Evolutionary conservation across 1,140 invertebrate species (phyloP).

Genomic region (Oncopodura yosiiana): DNA sequence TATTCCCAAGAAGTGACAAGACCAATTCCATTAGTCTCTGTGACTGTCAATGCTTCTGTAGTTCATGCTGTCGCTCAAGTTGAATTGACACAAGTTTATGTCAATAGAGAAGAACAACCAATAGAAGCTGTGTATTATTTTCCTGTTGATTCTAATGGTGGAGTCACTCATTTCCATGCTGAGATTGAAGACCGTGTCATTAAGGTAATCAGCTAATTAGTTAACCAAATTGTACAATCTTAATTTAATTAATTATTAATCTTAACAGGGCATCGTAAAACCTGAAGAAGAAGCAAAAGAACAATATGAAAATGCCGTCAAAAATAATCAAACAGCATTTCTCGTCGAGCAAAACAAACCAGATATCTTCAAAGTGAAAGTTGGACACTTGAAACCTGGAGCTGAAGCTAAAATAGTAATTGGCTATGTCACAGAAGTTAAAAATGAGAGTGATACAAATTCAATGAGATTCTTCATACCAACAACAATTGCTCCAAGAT

Average conservation of each 20-base stretch:
- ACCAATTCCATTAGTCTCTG: constrained; percentile 23
- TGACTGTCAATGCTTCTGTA: constrained; percentile 19
- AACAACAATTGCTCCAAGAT: constrained; percentile 36
- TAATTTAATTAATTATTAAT: not conserved
- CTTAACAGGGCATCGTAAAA: constrained; percentile 41
- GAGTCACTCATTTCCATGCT: constrained; percentile 32
- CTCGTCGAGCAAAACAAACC: constrained; percentile 44
- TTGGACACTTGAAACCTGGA: constrained; percentile 43
- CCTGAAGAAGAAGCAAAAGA: constrained; percentile 43
- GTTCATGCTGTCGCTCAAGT: constrained; percentile 28
- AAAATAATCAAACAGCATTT: constrained; percentile 45
- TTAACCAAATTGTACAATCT: not conserved
- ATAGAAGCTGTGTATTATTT: constrained; percentile 31
- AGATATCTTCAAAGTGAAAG: constrained; percentile 36
- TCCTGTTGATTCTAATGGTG: constrained; percentile 26
- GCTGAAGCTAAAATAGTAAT: constrained; percentile 44
- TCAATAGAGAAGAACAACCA: constrained; percentile 29
- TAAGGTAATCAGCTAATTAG: constrained; percentile 14
- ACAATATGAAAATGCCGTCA: constrained; percentile 44
- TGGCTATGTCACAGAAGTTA: constrained; percentile 44
- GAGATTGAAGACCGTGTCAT: constrained; percentile 27
- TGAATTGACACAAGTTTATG: constrained; percentile 26
- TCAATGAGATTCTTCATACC: constrained; percentile 42
- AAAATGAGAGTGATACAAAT: constrained; percentile 39
- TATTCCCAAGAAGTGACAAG: not conserved